A percentile compares a stretch with the other conserved stretches of the same genome.
These are phyloP conservation scores for Junonia oenone DNA, from an alignment of 2,888 invertebrate species.

Conservation along the genomic window DNA sequence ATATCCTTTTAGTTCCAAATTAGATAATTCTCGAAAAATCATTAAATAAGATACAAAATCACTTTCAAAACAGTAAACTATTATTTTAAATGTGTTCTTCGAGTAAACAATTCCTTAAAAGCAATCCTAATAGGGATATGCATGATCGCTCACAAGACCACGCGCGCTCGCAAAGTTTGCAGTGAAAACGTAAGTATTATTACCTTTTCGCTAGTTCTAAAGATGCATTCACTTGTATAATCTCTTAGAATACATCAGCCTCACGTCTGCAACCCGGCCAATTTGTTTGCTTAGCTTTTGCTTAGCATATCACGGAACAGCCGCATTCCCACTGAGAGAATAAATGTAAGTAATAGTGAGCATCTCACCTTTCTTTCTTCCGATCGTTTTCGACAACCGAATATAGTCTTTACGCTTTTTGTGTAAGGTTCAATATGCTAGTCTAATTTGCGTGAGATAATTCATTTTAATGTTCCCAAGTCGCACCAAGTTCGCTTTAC, in stretches of 20 bases:
- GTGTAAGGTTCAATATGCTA: slow-evolving; percentile 5
- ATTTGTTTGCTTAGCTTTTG: slow-evolving; percentile 72
- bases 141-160: background rate
- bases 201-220: slow-evolving; percentile 17
- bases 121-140: background rate
- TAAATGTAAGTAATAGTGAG: slow-evolving; percentile 49
- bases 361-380: slow-evolving; percentile 48
- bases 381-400: background rate
- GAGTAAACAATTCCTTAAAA: background rate
- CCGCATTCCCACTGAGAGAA: slow-evolving; percentile 59
- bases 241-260: slow-evolving; percentile 29
- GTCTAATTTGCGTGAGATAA: slow-evolving; percentile 20
- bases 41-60: too few species aligned
- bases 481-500: slow-evolving; percentile 52
- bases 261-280: slow-evolving; percentile 38
- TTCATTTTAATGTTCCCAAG: slow-evolving; percentile 28
- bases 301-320: slow-evolving; percentile 69
- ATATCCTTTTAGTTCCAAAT: too few species aligned
- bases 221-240: slow-evolving; percentile 28
- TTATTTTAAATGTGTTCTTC: background rate
- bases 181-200: slow-evolving; percentile 8
- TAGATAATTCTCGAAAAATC: too few species aligned
- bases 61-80: too few species aligned
- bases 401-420: slow-evolving; percentile 1
- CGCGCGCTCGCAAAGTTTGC: slow-evolving; percentile 2